Evolutionary conservation across 2,888 invertebrate genomes (phyloP).

Genomic region (Papilio demoleus): DNA sequence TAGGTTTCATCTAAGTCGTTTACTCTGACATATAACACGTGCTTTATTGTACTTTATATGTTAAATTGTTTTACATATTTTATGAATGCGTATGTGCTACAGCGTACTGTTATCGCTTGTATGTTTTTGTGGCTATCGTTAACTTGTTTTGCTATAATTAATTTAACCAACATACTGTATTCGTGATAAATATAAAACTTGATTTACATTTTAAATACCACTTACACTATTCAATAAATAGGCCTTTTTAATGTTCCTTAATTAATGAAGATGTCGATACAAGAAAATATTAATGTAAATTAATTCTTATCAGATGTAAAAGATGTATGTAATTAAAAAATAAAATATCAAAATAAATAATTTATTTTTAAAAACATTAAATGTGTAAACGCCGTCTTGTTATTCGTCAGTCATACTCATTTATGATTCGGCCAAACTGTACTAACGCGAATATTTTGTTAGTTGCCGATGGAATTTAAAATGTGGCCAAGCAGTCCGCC

Average conservation of each 20-base stretch:
- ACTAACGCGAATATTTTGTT: too few species aligned
- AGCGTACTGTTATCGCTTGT: background rate
- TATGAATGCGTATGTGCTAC: background rate
- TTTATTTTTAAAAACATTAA: background rate
- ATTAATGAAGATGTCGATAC: background rate
- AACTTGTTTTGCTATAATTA: conserved; percentile 11
- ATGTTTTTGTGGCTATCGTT: conserved; percentile 8
- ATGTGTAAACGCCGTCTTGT: background rate
- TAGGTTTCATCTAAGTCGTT: too few species aligned
- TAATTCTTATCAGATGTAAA: background rate
- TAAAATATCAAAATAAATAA: background rate
- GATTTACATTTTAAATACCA: conserved; percentile 17
- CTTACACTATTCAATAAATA: background rate
- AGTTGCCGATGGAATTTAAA: too few species aligned
- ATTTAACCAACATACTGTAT: background rate
- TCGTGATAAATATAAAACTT: conserved; percentile 16
- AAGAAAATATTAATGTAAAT: conserved; percentile 1
- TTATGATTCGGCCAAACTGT: too few species aligned
- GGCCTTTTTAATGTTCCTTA: background rate
- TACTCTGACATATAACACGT: too few species aligned
- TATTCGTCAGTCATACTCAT: too few species aligned
- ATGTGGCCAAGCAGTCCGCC: too few species aligned
- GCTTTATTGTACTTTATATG: too few species aligned
- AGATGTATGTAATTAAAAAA: background rate
- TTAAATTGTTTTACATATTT: conserved; percentile 4